A percentile compares a stretch with the other conserved stretches of the same genome.
Conservation (phyloP, 1,140 invertebrate species). For the Temnothorax nylanderi region DNA sequence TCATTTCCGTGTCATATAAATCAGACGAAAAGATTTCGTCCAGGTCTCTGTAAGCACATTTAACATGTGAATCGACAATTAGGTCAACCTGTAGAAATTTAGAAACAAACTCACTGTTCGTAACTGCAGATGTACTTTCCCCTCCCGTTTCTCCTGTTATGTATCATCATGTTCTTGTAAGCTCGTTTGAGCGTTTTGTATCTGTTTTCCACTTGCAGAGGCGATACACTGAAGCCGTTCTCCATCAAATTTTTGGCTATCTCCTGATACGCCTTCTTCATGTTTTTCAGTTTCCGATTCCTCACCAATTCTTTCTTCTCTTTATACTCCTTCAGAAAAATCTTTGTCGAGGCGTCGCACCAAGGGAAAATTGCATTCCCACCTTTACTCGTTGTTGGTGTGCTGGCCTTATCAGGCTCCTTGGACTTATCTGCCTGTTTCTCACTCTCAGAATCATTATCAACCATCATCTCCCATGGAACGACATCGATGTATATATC, state of each 20-base stretch:
- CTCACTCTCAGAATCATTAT: conserved; percentile 5
- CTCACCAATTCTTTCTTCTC: conserved; percentile 32
- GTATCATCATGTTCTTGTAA: conserved; percentile 50
- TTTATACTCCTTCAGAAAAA: conserved; percentile 38
- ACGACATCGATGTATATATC: conserved; percentile 32
- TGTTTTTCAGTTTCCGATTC: conserved; percentile 34
- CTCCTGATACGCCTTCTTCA: conserved; percentile 40
- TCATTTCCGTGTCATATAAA: neutral
- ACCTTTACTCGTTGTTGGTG: conserved; percentile 17
- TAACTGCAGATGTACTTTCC: conserved; percentile 51
- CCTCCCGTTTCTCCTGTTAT: conserved; percentile 31
- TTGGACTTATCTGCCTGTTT: neutral
- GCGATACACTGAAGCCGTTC: conserved; percentile 18
- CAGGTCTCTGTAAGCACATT: conserved; percentile 5
- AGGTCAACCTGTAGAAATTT: neutral
- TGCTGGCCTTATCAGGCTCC: neutral
- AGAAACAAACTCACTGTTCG: conserved; percentile 26
- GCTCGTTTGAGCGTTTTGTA: conserved; percentile 44
- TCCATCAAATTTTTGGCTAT: conserved; percentile 30
- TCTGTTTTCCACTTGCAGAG: conserved; percentile 45
- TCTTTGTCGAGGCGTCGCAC: conserved; percentile 41
- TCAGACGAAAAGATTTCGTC: conserved; percentile 40
- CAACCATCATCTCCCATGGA: conserved; percentile 6
- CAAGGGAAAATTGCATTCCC: conserved; percentile 40
- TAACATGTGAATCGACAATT: neutral